phyloP scores from a whole-genome alignment of 2,797 vertebrate species.

The Alcedo quadribrachys region DNA sequence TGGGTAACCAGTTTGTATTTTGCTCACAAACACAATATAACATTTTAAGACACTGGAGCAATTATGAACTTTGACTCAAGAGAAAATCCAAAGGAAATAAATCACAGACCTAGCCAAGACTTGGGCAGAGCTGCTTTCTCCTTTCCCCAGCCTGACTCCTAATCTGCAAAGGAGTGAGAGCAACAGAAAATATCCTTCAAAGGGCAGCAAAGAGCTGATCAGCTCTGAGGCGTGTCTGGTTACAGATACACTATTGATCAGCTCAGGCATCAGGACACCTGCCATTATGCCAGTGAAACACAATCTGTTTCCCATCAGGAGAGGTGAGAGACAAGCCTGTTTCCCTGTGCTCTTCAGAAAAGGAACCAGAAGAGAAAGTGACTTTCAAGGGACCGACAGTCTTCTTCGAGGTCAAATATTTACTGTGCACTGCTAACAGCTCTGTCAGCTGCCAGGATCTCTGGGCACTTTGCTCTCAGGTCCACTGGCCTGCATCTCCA shows the following conservation, averaged over 20 bases:
- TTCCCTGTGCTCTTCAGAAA: neutral
- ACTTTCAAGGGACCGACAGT: neutral
- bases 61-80: neutral
- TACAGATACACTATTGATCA: constrained; percentile 65
- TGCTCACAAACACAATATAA: neutral
- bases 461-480: neutral
- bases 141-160: neutral
- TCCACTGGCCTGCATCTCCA: neutral
- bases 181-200: neutral
- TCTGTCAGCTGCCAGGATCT: neutral
- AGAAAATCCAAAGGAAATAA: neutral
- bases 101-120: neutral
- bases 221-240: constrained; percentile 4
- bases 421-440: neutral
- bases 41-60: neutral
- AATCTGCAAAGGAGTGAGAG: neutral
- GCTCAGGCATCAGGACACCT: neutral
- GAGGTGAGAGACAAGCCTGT: neutral
- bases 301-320: constrained; percentile 59
- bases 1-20: neutral
- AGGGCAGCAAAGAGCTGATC: neutral
- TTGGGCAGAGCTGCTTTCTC: neutral
- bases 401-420: constrained; percentile 4
- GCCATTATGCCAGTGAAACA: constrained; percentile 68
- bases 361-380: neutral